phyloP scores from a whole-genome alignment of 2,797 vertebrate genomes.

The Sitta carolinensis region DNA sequence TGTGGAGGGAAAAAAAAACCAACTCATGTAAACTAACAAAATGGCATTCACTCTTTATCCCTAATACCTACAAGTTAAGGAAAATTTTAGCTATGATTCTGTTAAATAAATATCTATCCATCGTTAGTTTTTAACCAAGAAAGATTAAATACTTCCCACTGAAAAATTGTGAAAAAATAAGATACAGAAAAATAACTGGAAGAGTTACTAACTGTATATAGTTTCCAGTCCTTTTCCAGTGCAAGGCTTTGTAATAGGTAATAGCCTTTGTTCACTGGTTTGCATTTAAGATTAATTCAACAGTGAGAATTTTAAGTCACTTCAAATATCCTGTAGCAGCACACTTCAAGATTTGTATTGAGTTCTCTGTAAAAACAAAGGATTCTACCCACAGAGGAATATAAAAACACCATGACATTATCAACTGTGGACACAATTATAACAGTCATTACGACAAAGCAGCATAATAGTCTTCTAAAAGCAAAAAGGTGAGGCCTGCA shows the following conservation, averaged over 20 bases:
- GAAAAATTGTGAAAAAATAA: neutral
- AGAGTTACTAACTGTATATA: neutral
- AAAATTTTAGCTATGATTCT: neutral
- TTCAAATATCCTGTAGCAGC: slow-evolving; percentile 33
- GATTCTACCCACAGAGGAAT: neutral
- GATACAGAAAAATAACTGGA: neutral
- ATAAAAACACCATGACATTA: neutral
- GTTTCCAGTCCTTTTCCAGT: neutral
- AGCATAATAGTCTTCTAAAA: slow-evolving; percentile 12
- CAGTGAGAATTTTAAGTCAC: slow-evolving; percentile 36
- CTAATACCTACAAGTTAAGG: neutral
- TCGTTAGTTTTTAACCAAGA: neutral
- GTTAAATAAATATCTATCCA: neutral
- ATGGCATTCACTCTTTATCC: neutral
- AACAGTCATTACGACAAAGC: neutral
- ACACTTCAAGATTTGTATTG: slow-evolving; percentile 40
- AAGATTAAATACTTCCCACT: neutral
- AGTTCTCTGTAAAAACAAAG: slow-evolving; percentile 48
- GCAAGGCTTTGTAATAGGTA: neutral
- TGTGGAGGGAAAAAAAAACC: neutral
- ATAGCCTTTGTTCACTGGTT: slow-evolving; percentile 3
- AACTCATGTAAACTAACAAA: neutral
- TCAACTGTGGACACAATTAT: slow-evolving; percentile 42
- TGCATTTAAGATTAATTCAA: slow-evolving; percentile 52
- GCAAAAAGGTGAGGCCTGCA: neutral